phyloP scores from a whole-genome alignment of 1,140 invertebrate genomes.

The Coptotermes formosanus region DNA sequence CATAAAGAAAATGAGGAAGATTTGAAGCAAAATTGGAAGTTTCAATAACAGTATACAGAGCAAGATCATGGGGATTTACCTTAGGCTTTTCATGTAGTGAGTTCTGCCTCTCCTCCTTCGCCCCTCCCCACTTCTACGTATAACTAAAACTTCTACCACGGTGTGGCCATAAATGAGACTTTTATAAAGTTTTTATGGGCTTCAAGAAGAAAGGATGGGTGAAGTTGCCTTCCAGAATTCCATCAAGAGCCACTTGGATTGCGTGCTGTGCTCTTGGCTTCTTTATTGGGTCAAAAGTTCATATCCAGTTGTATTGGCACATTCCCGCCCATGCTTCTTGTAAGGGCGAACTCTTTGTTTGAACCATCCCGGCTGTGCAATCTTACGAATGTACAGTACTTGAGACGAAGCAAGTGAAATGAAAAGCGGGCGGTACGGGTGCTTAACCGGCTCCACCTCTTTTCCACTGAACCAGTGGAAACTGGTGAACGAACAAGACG shows the following conservation, averaged over 20 bases:
- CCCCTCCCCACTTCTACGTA: not conserved
- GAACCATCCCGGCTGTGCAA: too few species aligned
- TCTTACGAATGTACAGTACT: not conserved
- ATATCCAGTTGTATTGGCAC: not conserved
- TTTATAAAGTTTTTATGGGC: constrained; percentile 17
- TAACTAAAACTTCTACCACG: not conserved
- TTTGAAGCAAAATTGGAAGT: not conserved
- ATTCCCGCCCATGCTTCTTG: not conserved
- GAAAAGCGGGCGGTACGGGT: not conserved
- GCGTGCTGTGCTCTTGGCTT: not conserved
- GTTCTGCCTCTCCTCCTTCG: too few species aligned
- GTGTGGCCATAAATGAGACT: constrained; percentile 10
- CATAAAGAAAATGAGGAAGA: not conserved
- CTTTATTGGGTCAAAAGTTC: constrained; percentile 12
- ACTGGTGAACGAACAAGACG: too few species aligned
- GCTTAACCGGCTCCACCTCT: not conserved
- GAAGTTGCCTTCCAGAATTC: constrained; percentile 13
- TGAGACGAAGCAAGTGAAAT: not conserved
- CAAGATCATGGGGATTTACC: not conserved
- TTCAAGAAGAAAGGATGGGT: not conserved
- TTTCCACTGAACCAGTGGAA: too few species aligned
- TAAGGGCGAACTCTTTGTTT: not conserved
- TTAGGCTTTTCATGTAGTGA: not conserved
- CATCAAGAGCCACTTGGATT: constrained; percentile 3
- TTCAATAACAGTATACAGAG: not conserved